Conservation (phyloP, 2,797 vertebrate species). For the Delichon dasypus region DNA sequence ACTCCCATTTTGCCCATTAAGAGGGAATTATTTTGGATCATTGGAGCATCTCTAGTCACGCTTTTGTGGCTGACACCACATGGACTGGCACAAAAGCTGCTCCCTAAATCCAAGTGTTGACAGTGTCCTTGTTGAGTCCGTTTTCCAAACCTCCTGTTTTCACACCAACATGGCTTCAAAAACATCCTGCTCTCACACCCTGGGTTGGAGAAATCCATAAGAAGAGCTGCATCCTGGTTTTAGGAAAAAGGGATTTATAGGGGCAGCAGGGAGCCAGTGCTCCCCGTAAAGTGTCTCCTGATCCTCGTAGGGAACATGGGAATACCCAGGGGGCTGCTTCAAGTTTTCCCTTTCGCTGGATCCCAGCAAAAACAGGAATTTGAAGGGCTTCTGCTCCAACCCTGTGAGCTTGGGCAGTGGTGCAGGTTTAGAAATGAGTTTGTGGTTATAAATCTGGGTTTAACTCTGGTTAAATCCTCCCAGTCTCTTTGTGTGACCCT, state of each 20-base stretch:
- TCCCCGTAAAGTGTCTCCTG: not conserved
- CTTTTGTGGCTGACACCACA: not conserved
- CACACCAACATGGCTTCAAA: not conserved
- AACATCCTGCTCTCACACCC: not conserved
- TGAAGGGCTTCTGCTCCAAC: not conserved
- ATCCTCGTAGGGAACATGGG: not conserved
- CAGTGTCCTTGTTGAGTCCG: not conserved
- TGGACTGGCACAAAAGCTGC: not conserved
- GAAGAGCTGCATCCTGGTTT: not conserved
- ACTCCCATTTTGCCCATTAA: not conserved
- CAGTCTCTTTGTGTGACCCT: accelerated
- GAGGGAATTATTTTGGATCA: not conserved
- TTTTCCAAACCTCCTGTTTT: not conserved
- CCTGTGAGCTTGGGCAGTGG: not conserved
- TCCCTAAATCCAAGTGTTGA: not conserved
- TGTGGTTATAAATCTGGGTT: not conserved
- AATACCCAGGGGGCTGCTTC: not conserved
- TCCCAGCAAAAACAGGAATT: not conserved
- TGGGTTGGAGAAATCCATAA: not conserved
- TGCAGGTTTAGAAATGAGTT: not conserved
- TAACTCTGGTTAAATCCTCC: not conserved
- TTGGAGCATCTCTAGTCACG: not conserved
- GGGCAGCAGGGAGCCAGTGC: not conserved
- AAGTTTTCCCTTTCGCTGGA: not conserved
- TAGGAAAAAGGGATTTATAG: not conserved